A percentile compares a stretch with the other conserved stretches of the same genome.
These are phyloP conservation scores for Pipistrellus nathusii DNA, from an alignment of 2,797 vertebrate species.

Conservation along the genomic window DNA sequence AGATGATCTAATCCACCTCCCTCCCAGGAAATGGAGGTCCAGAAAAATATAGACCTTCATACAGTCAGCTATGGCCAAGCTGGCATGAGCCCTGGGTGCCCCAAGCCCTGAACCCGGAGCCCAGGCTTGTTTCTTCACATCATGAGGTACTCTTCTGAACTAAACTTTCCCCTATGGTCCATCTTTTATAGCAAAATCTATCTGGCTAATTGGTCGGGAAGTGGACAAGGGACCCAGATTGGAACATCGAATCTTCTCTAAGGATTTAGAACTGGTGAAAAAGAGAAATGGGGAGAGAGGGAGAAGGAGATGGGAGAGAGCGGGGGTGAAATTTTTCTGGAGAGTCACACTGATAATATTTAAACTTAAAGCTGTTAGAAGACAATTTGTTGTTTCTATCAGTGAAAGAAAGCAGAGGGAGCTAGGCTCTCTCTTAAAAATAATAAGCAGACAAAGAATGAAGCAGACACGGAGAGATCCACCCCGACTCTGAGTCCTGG, in stretches of 20 bases:
- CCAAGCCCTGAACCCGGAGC: not conserved
- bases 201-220: not conserved
- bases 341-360: not conserved
- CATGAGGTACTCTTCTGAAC: not conserved
- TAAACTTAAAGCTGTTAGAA: not conserved
- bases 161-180: not conserved
- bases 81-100: not conserved
- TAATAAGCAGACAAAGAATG: not conserved
- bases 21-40: not conserved
- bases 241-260: not conserved
- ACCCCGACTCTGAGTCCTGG: not conserved
- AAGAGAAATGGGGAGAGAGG: not conserved
- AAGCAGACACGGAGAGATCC: not conserved
- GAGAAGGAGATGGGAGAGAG: not conserved
- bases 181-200: slow-evolving; percentile 20
- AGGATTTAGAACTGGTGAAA: slow-evolving; percentile 2
- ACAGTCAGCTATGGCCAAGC: not conserved
- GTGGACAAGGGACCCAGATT: not conserved
- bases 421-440: not conserved
- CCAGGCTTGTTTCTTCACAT: not conserved
- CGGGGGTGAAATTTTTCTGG: not conserved
- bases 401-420: not conserved
- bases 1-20: not conserved
- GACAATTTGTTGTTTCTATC: not conserved
- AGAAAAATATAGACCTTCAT: not conserved